Evolutionary conservation across 2,888 invertebrate species (phyloP), one percentile per base, ranked within the genome.

Genomic region (Ommatoiulus sabulosus): DNA sequence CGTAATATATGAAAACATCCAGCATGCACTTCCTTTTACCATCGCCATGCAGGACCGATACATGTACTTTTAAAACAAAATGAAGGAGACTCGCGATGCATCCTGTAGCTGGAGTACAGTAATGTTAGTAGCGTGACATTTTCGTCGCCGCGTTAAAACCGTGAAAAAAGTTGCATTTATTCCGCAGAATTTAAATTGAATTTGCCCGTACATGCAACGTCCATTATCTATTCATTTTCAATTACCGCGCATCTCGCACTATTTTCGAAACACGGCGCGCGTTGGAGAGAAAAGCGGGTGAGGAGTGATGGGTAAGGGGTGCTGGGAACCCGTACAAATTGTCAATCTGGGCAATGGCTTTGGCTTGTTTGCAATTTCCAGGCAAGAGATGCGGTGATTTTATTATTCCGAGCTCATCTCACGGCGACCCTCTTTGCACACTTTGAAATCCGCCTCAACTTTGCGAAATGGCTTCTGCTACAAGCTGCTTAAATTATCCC

Each of bases 151-250:
- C 12, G 48, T 48, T 48, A 48, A 8, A 6, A 48, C 12, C 48
- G 12, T 12, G 48, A 48, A 48, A 35, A 48, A 48, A 48, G 57
- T 12, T 57, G 57, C 17, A 17, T 57, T 57, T 12, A 57, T 57
- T 15, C 12, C 10, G 24, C 72, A 24, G 10, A 72, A 72, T 24
- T 24, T n/a, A 72, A 72, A 72, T 72, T 24, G 72, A 72, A 24
- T 72, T n/a, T 7, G 5, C 72, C 63, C 20, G n/a, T 17, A 20
- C 63, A 63, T 63, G 63, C 63, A 63, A 20, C 72, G 24, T 72
- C 24, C 72, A 72, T 72, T 72, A 24, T 72, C 72, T 72, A 72
- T 72, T 72, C 72, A 72, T 72, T 72, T 72, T 72, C 72, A 72
- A 72, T 72, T 72, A 72, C 24, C 72, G 72, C 1, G 24, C 72